Percentiles rank a stretch among this genome's conserved stretches.
phyloP scores from a whole-genome alignment of 2,113 vertebrate species.

The Pipa parva region DNA sequence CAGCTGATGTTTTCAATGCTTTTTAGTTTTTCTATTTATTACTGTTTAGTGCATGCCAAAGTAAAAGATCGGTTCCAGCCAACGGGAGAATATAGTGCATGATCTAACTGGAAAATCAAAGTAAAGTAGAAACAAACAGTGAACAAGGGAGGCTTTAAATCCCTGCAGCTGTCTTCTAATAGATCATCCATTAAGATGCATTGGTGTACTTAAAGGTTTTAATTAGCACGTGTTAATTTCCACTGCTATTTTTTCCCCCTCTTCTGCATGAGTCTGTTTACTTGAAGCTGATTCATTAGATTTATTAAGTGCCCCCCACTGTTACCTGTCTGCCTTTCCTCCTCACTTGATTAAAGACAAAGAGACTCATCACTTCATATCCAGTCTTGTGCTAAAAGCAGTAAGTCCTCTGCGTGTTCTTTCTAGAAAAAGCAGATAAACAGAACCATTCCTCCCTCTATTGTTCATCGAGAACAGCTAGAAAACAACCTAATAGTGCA shows the following conservation, averaged over 20 bases:
- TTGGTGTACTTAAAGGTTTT: constrained; percentile 14
- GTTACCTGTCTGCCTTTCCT: constrained; percentile 27
- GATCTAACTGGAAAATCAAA: not conserved
- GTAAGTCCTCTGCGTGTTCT: accelerated
- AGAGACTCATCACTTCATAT: constrained; percentile 26
- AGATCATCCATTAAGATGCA: constrained; percentile 40
- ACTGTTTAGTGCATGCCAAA: not conserved
- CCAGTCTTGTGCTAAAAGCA: constrained; percentile 13
- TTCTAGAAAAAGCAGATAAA: constrained; percentile 3
- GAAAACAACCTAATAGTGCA: not conserved
- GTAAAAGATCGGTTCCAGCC: not conserved
- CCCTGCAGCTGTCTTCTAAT: constrained; percentile 31
- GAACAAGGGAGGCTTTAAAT: constrained; percentile 14
- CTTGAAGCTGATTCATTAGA: constrained; percentile 29
- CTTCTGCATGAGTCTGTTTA: constrained; percentile 25
- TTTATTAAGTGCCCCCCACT: constrained; percentile 30
- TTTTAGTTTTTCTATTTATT: not conserved
- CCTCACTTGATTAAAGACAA: constrained; percentile 38
- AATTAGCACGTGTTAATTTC: constrained; percentile 23
- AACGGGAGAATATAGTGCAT: not conserved
- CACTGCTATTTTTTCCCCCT: constrained; percentile 20
- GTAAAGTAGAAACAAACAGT: not conserved
- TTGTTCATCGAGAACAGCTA: constrained; percentile 16
- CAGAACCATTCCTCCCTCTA: constrained; percentile 33
- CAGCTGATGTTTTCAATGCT: no score